These are phyloP conservation scores for Cryptomyrus ogoouensis DNA, from an alignment of 2,113 vertebrate genomes.

Conservation along the genomic window DNA sequence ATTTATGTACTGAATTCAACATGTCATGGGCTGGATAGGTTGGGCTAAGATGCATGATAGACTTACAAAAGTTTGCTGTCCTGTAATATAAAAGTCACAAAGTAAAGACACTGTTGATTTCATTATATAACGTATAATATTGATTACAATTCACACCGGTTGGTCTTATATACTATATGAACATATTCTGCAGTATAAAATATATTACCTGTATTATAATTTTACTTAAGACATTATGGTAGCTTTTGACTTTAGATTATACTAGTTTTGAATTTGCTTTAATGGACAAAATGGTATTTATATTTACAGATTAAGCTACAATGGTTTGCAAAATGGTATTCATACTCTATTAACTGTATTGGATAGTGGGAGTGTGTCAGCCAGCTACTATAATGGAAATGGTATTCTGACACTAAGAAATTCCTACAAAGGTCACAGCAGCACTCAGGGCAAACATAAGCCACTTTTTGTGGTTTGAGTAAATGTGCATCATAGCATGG, in stretches of 20 bases:
- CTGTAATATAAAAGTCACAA: not conserved
- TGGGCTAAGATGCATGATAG: not conserved
- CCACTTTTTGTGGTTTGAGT: constrained; percentile 66
- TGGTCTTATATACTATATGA: not conserved
- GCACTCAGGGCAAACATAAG: constrained; percentile 58
- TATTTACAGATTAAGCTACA: not conserved
- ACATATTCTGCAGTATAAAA: not conserved
- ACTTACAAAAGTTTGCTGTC: not conserved
- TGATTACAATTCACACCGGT: not conserved
- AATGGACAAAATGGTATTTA: not conserved
- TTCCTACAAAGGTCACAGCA: constrained; percentile 62
- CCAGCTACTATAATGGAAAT: not conserved
- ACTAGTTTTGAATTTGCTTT: not conserved
- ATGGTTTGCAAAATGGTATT: not conserved
- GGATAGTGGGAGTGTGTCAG: not conserved
- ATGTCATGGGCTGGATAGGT: not conserved
- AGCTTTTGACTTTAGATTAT: not conserved
- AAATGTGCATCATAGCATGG: constrained; percentile 62
- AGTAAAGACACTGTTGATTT: not conserved
- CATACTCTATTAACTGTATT: not conserved
- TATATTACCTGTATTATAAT: not conserved
- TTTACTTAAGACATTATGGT: not conserved
- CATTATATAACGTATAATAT: not conserved
- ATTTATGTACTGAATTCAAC: not conserved
- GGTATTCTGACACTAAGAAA: constrained; percentile 1